These are phyloP conservation scores for Ranitomeya imitator DNA, from an alignment of 2,113 vertebrate species.

Conservation along the genomic window DNA sequence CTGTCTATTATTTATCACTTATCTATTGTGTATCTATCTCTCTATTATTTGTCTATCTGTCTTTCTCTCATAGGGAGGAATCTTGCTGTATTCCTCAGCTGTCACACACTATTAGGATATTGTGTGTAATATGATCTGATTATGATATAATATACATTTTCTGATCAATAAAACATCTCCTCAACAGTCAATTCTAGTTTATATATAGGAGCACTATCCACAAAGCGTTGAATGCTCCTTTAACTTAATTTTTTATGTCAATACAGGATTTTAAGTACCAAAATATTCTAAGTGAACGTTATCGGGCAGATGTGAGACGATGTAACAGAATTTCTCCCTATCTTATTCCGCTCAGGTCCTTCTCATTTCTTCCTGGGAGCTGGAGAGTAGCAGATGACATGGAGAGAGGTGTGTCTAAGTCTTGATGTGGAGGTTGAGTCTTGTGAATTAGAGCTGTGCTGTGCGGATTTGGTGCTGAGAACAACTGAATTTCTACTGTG, in stretches of 20 bases:
- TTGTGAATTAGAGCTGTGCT: constrained; percentile 48
- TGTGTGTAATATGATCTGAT: not conserved
- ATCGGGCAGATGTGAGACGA: constrained; percentile 3
- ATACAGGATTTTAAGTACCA: not conserved
- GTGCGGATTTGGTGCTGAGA: constrained; percentile 45
- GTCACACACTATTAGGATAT: not conserved
- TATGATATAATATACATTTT: not conserved
- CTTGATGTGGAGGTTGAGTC: constrained; percentile 49
- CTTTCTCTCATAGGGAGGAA: not conserved
- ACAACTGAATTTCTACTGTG: constrained; percentile 47
- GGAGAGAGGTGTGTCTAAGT: constrained; percentile 48
- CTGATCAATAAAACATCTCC: constrained; percentile 3
- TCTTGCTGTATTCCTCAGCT: not conserved
- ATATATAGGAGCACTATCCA: not conserved
- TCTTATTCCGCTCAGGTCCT: constrained; percentile 47
- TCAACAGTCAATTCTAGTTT: not conserved
- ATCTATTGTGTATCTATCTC: not conserved
- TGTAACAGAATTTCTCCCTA: constrained; percentile 6
- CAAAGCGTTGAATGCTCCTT: not conserved
- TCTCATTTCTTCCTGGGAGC: constrained; percentile 35
- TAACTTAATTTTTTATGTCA: not conserved
- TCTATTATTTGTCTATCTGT: not conserved
- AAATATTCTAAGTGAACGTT: not conserved
- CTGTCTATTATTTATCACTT: too few species aligned
- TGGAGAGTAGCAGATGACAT: constrained; percentile 48